Evolutionary conservation across 2,888 invertebrate genomes (phyloP).

Genomic region (Polyommatus icarus): DNA sequence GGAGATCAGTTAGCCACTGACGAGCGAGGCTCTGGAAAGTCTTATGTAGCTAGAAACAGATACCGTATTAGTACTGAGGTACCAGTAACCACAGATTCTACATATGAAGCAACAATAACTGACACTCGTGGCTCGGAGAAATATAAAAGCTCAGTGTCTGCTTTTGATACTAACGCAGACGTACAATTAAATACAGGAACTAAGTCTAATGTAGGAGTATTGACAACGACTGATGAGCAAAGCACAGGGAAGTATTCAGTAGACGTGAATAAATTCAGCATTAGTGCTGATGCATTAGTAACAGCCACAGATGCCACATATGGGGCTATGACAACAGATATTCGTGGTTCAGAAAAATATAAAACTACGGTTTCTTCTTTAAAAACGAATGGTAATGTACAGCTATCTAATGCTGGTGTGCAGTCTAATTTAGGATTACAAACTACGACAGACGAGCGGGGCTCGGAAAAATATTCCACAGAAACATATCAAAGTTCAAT

Average conservation of each 20-base stretch:
- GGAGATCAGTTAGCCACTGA: neutral
- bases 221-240: neutral
- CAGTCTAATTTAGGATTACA: neutral
- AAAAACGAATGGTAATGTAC: neutral
- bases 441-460: neutral
- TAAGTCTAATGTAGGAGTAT: neutral
- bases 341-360: neutral
- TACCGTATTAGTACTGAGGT: neutral
- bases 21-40: neutral
- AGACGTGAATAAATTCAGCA: neutral
- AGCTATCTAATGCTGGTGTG: neutral
- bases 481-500: neutral
- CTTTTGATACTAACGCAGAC: neutral
- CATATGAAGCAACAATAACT: conserved; percentile 6
- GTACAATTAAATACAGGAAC: neutral
- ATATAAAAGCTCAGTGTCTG: neutral
- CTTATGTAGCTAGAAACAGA: neutral
- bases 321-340: neutral
- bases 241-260: neutral
- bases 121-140: neutral
- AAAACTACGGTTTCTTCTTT: neutral
- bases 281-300: neutral
- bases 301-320: neutral
- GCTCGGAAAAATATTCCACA: neutral
- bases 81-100: neutral